Evolutionary conservation across 2,113 vertebrate genomes (phyloP).

Genomic region (Synchiropus splendidus): DNA sequence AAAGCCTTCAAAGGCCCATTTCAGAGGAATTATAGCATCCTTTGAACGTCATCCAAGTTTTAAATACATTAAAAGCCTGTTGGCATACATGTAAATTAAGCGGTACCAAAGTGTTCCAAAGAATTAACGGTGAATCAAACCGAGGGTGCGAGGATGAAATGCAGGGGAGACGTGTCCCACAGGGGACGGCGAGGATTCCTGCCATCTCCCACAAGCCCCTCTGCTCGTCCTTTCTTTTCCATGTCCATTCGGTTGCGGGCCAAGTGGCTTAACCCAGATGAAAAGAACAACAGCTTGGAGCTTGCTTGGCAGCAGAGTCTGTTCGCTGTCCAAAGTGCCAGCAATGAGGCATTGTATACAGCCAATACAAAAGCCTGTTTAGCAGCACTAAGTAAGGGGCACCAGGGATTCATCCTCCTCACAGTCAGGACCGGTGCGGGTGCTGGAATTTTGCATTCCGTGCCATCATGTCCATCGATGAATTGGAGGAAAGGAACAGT

Average conservation of each 20-base stretch:
- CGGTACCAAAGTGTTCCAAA: slow-evolving; percentile 77
- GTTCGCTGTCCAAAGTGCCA: slow-evolving; percentile 55
- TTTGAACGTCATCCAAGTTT: slow-evolving; percentile 99
- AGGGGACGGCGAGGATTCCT: slow-evolving; percentile 54
- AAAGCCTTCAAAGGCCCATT: slow-evolving; percentile 97
- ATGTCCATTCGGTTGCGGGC: slow-evolving; percentile 57
- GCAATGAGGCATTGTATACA: slow-evolving; percentile 51
- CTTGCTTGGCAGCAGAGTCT: slow-evolving; percentile 59
- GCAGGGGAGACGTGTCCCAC: slow-evolving; percentile 48
- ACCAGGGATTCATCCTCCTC: slow-evolving; percentile 38
- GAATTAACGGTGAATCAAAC: slow-evolving; percentile 81
- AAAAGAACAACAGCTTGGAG: slow-evolving; percentile 66
- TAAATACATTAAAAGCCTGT: slow-evolving; percentile 94
- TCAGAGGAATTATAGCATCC: slow-evolving; percentile 96
- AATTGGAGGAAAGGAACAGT: too few species aligned
- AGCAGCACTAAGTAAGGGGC: slow-evolving; percentile 50
- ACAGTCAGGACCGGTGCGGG: slow-evolving; percentile 11
- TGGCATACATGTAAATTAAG: slow-evolving; percentile 99
- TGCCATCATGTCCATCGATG: background rate
- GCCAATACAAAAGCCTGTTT: slow-evolving; percentile 63
- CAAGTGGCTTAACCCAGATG: slow-evolving; percentile 72
- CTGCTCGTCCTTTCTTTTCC: slow-evolving; percentile 52
- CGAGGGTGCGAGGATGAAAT: slow-evolving; percentile 62
- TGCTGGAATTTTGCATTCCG: slow-evolving; percentile 30
- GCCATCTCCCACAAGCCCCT: slow-evolving; percentile 58